Evolutionary conservation across 2,797 vertebrate species (phyloP), one percentile per base, ranked within the genome.

Genomic region (Aulostomus chinensis): DNA sequence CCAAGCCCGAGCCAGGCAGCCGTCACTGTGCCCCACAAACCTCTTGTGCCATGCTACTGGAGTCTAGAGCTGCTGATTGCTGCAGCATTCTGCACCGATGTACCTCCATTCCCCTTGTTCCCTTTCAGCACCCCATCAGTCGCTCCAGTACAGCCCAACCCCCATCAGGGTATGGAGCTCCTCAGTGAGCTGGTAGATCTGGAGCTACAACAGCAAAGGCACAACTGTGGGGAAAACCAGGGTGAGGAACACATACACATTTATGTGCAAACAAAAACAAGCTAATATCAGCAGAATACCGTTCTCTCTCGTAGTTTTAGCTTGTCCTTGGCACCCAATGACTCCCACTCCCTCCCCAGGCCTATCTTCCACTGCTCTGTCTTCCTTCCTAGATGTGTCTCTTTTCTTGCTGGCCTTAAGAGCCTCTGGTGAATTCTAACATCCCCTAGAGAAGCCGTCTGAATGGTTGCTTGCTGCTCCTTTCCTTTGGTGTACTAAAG

Each of bases 171-270:
- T 49, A 96, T 98, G 35, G 92, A 94, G 75, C 92, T 99, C 69
- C 94, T 99, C 64, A 96, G 96, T 2, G 96, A 98, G 68, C 84
- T 98, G 66, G 96, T 94, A 0, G 95, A 97, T 71, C 87, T 99
- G 81, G 94, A 97, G 86, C 76, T 86, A 26, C 94, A 90, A 64
- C 90, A 81, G 72, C 92, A 87, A 45, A 87, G 73, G 45, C 84
- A 73, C 58, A 71, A 58, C 60, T 76, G 72, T 50, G 85, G 83
- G 54, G 77, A 88, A 65, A 88, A 63, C 58, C 83, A 87, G 51
- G 92, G 92, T 93, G 81, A 87, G 89, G 55, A 32, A 36, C 58
- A 18, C 40, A 33, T 14, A 21, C 49, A 51, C 39, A 51, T 62
- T 52, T 49, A 53, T 60, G 56, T 29, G 39, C 40, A 46, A 29